Conservation (phyloP, 2,888 invertebrate genomes). For the Myathropa florea region DNA sequence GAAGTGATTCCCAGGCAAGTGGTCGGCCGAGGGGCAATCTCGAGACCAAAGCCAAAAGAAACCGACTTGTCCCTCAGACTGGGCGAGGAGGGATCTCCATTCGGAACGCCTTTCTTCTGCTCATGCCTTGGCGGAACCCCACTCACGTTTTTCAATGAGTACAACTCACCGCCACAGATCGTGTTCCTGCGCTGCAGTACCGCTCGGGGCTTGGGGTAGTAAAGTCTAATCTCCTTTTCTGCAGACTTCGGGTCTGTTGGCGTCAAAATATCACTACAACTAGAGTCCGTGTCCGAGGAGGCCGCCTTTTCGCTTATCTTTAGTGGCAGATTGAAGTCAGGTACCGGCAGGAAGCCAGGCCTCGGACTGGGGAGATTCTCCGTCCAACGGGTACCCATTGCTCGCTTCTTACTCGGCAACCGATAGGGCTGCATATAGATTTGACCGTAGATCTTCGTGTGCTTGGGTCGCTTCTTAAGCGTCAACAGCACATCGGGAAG, state of each 20-base stretch:
- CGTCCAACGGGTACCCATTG: slow-evolving; percentile 85
- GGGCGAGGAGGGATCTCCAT: slow-evolving; percentile 81
- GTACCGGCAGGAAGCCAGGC: slow-evolving; percentile 82
- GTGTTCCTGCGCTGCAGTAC: slow-evolving; percentile 91
- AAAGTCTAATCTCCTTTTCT: slow-evolving; percentile 82
- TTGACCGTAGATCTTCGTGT: slow-evolving; percentile 89
- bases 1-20: slow-evolving; percentile 84
- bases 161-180: slow-evolving; percentile 91
- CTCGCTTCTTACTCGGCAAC: slow-evolving; percentile 87
- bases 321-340: slow-evolving; percentile 81
- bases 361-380: slow-evolving; percentile 86
- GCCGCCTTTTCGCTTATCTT: slow-evolving; percentile 81
- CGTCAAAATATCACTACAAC: slow-evolving; percentile 83
- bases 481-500: slow-evolving; percentile 91
- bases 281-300: slow-evolving; percentile 81
- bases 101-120: slow-evolving; percentile 82
- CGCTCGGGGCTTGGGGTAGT: slow-evolving; percentile 88
- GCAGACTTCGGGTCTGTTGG: slow-evolving; percentile 80
- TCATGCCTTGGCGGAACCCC: slow-evolving; percentile 87
- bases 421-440: slow-evolving; percentile 86
- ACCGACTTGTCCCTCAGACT: slow-evolving; percentile 89
- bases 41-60: slow-evolving; percentile 88
- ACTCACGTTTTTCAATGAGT: slow-evolving; percentile 76
- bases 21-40: slow-evolving; percentile 86
- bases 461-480: slow-evolving; percentile 90